phyloP scores from a whole-genome alignment of 1,140 invertebrate genomes.

The Nomia melanderi region DNA sequence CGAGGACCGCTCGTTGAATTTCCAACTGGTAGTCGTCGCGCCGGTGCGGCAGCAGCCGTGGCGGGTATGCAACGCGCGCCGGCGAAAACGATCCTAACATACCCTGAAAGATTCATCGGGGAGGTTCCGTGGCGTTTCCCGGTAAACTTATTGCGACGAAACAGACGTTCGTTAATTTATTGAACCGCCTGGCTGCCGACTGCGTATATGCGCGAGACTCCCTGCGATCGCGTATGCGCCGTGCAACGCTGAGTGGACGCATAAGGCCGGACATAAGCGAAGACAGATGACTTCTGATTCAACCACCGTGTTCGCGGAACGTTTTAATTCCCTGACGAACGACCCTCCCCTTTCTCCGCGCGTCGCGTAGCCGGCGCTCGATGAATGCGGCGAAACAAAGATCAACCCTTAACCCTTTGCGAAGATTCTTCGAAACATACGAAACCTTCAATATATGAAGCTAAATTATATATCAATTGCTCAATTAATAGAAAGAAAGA shows the following conservation, averaged over 20 bases:
- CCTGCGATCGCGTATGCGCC: neutral
- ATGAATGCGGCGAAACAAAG: no score
- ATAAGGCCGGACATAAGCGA: neutral
- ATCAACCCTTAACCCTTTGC: no score
- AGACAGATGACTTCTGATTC: conserved; percentile 6
- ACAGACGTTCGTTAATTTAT: conserved; percentile 4
- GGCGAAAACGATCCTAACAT: neutral
- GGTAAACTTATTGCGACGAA: neutral
- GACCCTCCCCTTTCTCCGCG: neutral
- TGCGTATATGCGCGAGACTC: no score
- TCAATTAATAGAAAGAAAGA: no score
- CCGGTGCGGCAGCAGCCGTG: no score
- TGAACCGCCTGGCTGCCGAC: neutral
- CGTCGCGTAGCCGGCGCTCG: neutral
- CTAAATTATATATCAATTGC: no score
- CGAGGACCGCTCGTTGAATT: no score
- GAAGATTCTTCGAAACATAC: no score
- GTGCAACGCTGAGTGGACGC: neutral
- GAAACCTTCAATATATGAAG: no score
- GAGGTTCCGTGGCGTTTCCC: neutral
- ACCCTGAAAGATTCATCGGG: neutral
- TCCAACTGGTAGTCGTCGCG: no score
- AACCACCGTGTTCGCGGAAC: neutral
- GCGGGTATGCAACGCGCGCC: no score
- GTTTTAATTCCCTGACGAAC: conserved; percentile 6